Percentiles rank a stretch among this genome's conserved stretches.
Conservation (phyloP, 2,113 vertebrate species). For the Peromyscus maniculatus region DNA sequence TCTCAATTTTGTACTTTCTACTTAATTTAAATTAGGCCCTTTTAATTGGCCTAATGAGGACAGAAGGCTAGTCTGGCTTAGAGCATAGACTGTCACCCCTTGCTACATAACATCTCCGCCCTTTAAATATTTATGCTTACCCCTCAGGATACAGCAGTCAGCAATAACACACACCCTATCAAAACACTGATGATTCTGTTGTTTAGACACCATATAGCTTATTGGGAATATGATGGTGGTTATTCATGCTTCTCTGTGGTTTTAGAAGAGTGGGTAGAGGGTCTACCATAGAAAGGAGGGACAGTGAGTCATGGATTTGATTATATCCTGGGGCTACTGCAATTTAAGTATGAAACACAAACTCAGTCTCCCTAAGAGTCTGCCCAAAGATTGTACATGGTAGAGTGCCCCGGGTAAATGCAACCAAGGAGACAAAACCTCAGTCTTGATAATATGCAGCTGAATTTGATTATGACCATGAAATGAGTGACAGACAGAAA, state of each 20-base stretch:
- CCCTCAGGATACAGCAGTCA: neutral
- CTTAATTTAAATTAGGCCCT: neutral
- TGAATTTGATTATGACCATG: neutral
- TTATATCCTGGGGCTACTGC: neutral
- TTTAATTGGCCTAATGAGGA: neutral
- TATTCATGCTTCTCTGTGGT: neutral
- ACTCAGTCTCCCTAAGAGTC: neutral
- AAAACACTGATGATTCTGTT: neutral
- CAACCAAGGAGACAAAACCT: neutral
- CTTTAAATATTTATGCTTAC: neutral
- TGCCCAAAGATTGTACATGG: neutral
- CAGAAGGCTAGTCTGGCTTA: neutral
- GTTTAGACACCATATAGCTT: neutral
- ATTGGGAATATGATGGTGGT: neutral
- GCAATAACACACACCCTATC: neutral
- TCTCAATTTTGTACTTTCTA: neutral
- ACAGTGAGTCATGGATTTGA: neutral
- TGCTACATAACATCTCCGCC: neutral
- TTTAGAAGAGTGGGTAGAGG: neutral
- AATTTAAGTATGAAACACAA: neutral
- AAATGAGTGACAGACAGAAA: constrained; percentile 58
- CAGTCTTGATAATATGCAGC: constrained; percentile 6
- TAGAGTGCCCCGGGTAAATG: neutral
- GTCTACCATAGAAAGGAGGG: neutral
- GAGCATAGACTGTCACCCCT: neutral